Evolutionary conservation across 2,888 invertebrate species (phyloP).

Genomic region (Acronicta leporina): DNA sequence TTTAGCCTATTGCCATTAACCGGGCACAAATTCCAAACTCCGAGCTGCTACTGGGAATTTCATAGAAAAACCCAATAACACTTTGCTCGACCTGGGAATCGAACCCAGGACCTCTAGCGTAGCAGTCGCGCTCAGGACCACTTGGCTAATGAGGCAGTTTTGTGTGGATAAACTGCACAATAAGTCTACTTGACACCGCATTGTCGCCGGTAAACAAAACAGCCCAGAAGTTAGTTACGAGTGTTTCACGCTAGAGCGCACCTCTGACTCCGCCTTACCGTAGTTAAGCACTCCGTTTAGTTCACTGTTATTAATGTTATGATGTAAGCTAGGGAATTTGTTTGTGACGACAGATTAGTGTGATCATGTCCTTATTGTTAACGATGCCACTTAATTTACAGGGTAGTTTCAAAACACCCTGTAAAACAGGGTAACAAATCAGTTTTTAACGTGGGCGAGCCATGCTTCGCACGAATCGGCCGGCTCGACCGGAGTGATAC

Average conservation of each 20-base stretch:
- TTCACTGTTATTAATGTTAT: slow-evolving; percentile 18
- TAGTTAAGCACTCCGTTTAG: slow-evolving; percentile 1
- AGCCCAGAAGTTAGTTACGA: neutral
- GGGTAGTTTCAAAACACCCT: neutral
- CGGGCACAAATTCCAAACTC: too few species aligned
- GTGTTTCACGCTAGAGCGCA: neutral
- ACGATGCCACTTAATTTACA: neutral
- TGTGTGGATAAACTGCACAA: neutral
- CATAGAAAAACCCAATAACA: too few species aligned
- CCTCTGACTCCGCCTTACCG: neutral
- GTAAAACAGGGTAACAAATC: too few species aligned
- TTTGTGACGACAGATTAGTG: neutral
- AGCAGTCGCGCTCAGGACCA: too few species aligned
- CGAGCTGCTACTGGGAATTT: too few species aligned
- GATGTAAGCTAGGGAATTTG: slow-evolving; percentile 5
- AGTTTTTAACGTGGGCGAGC: too few species aligned
- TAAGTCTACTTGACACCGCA: neutral
- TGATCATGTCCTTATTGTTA: neutral
- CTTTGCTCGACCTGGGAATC: too few species aligned
- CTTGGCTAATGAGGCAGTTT: too few species aligned
- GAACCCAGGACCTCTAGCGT: too few species aligned
- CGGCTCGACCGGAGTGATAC: too few species aligned
- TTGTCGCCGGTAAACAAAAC: neutral
- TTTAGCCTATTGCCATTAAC: too few species aligned
- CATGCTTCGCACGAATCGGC: too few species aligned